phyloP scores from a whole-genome alignment of 2,888 invertebrate species.

The Lasioglossum morio region DNA sequence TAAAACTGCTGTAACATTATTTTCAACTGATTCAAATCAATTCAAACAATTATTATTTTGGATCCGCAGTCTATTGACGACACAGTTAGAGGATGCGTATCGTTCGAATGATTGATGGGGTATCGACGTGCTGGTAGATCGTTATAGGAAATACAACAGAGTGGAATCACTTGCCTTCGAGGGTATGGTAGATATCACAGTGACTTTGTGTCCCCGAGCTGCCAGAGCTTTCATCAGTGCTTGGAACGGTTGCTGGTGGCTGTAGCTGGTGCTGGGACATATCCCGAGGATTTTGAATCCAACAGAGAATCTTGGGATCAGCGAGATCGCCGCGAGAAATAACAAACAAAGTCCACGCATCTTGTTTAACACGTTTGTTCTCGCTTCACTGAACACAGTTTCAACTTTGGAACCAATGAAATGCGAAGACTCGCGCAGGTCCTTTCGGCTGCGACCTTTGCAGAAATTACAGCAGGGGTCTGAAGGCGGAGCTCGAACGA shows the following conservation, averaged over 20 bases:
- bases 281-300: slow-evolving; percentile 79
- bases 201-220: slow-evolving; percentile 75
- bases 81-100: background rate
- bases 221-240: slow-evolving; percentile 80
- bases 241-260: slow-evolving; percentile 81
- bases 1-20: too few relatives aligned
- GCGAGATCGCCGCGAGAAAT: slow-evolving; percentile 35
- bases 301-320: slow-evolving; percentile 37
- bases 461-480: slow-evolving; percentile 47
- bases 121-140: background rate
- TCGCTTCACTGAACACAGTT: slow-evolving; percentile 44
- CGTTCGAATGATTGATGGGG: background rate
- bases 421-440: slow-evolving; percentile 43
- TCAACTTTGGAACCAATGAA: slow-evolving; percentile 59
- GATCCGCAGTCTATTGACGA: background rate
- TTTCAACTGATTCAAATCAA: too few relatives aligned
- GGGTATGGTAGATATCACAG: slow-evolving; percentile 78
- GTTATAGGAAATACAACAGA: background rate
- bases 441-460: slow-evolving; percentile 30
- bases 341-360: slow-evolving; percentile 42
- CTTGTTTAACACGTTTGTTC: background rate
- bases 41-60: too few relatives aligned
- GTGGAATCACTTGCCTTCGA: slow-evolving; percentile 71
- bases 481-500: slow-evolving; percentile 32
- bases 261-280: slow-evolving; percentile 80